phyloP scores from a whole-genome alignment of 2,113 vertebrate genomes.

The Cichladusa arquata region DNA sequence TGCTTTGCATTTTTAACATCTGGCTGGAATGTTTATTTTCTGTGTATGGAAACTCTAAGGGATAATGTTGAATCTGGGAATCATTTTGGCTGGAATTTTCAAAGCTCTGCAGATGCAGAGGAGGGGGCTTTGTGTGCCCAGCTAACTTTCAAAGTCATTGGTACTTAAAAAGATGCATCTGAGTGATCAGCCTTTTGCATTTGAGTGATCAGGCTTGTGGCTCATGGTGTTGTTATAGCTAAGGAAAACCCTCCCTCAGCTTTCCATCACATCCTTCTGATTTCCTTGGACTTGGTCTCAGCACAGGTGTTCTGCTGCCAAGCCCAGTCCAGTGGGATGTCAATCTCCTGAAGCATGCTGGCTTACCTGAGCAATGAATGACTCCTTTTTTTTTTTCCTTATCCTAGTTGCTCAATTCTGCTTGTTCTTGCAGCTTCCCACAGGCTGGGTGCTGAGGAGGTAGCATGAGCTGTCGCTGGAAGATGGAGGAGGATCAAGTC shows the following conservation, averaged over 20 bases:
- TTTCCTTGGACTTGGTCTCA: not conserved
- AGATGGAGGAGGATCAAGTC: not conserved
- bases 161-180: not conserved
- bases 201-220: not conserved
- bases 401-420: constrained; percentile 25
- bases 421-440: constrained; percentile 24
- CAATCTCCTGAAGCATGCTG: constrained; percentile 4
- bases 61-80: not conserved
- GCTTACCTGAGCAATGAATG: not conserved
- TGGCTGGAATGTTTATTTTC: not conserved
- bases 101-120: not conserved
- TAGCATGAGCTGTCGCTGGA: not conserved
- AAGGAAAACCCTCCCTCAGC: not conserved
- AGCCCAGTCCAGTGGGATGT: not conserved
- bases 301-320: not conserved
- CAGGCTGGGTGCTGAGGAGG: not conserved
- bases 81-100: not conserved
- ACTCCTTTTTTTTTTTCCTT: not conserved
- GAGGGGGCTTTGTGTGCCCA: not conserved
- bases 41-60: not conserved
- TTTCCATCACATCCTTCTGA: not conserved
- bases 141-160: not conserved
- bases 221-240: not conserved
- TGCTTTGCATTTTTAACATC: constrained; percentile 40
- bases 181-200: not conserved